phyloP scores from a whole-genome alignment of 2,797 vertebrate species.

The Gobio occitaniae region DNA sequence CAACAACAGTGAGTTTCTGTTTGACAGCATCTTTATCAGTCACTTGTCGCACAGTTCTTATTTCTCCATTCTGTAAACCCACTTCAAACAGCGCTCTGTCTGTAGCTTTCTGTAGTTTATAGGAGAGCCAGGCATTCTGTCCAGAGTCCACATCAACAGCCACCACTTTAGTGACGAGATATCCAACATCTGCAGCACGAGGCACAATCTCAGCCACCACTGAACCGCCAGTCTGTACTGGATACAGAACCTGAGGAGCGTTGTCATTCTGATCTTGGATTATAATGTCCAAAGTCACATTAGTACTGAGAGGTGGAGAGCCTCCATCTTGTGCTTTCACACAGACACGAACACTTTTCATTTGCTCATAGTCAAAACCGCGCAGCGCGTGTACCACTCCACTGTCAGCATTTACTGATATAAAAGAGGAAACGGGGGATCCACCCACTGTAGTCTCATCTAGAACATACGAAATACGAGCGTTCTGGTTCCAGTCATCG shows the following conservation, averaged over 20 bases:
- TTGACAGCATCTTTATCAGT: too few relatives aligned
- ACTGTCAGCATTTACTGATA: conserved; percentile 63
- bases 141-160: conserved; percentile 71
- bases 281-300: conserved; percentile 40
- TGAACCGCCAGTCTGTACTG: conserved; percentile 50
- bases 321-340: conserved; percentile 67
- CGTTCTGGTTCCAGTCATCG: conserved; percentile 69
- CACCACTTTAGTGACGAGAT: conserved; percentile 58
- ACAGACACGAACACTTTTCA: conserved; percentile 55
- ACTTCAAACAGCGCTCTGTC: conserved; percentile 68
- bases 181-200: conserved; percentile 50
- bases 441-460: conserved; percentile 42
- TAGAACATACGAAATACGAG: conserved; percentile 57
- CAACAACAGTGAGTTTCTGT: conserved; percentile 66
- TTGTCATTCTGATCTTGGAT: conserved; percentile 64
- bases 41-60: conserved; percentile 69
- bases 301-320: conserved; percentile 61
- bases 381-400: conserved; percentile 56
- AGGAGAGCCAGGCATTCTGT: conserved; percentile 69
- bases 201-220: conserved; percentile 60
- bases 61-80: conserved; percentile 62
- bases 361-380: conserved; percentile 71
- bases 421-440: conserved; percentile 59
- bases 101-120: conserved; percentile 69
- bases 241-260: conserved; percentile 48